A percentile compares a stretch with the other conserved stretches of the same genome.
Conservation (phyloP, 2,888 invertebrate genomes). For the Phymatocera aterrima region DNA sequence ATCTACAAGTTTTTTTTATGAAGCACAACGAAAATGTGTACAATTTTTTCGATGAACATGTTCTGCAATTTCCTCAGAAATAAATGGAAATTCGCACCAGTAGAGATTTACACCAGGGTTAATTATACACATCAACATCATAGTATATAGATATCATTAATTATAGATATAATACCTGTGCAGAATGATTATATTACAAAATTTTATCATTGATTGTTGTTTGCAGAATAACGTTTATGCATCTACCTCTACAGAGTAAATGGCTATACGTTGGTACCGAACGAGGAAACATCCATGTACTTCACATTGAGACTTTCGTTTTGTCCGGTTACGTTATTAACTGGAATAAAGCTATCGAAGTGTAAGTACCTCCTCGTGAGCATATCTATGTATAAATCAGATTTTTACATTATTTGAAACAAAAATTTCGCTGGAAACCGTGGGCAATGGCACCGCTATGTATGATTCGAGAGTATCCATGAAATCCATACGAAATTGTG, state of each 20-base stretch:
- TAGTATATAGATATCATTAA: background rate
- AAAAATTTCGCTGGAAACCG: constrained; percentile 19
- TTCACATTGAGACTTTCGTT: constrained; percentile 96
- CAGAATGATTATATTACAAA: background rate
- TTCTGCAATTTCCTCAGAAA: too few relatives aligned
- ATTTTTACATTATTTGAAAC: too few relatives aligned
- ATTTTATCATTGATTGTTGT: constrained; percentile 46
- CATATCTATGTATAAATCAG: too few relatives aligned
- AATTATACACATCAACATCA: background rate
- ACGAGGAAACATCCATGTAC: constrained; percentile 97
- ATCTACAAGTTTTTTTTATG: too few relatives aligned
- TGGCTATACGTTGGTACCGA: constrained; percentile 99
- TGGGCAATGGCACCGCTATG: background rate
- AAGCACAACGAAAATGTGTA: too few relatives aligned
- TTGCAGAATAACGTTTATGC: constrained; percentile 93
- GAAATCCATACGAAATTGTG: constrained; percentile 34
- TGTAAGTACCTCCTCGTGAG: constrained; percentile 83
- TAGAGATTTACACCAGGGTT: too few relatives aligned
- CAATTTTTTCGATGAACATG: too few relatives aligned
- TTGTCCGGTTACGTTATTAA: constrained; percentile 99
- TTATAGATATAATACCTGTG: background rate
- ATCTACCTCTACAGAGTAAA: constrained; percentile 97
- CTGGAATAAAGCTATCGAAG: constrained; percentile 99
- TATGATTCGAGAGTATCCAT: constrained; percentile 31
- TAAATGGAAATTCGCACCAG: too few relatives aligned